Base-by-base conservation (phyloP, 2,113 vertebrate genomes). In the Scophthalmus maximus region DNA sequence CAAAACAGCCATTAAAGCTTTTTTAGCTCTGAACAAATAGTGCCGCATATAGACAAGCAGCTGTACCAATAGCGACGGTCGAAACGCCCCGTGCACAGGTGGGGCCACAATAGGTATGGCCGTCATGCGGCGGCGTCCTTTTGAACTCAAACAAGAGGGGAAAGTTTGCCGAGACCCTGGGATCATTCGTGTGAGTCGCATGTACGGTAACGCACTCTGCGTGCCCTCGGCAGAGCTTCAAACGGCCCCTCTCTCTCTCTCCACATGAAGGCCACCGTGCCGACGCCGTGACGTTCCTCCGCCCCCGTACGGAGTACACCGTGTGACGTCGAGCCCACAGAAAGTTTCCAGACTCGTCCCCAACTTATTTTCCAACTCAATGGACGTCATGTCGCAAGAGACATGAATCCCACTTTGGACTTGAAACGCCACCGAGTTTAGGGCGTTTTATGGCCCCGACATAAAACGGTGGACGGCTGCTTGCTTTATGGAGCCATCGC, bases 51-150 rank as follows among this genome's bases (percentile, higher is more conserved):
- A 87, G 82, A 71, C 80, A 5, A 68, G 86, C 87, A 91, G 89
- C 86, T 91, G 87, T 66, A 30, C 84, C 78, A 79, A 88, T 73
- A 88, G 78, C 50, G 0, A 40, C 0, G 65, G 52, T 7, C 70
- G 75, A 55, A 76, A 85, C 73, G 56, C 77, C 79, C n/a, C 70
- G 26, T 44, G n/a, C 79, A 62, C 89, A 91, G 89, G 89, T 91
- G 89, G 76, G 66, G 68, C 62, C 11, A 79, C 82, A 85, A 88
- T 80, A 83, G 89, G 75, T 86, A 86, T 77, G 78, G 67, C 64
- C 58, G 76, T 70, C 78, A 85, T 79, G 78, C n/a, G 36, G 70
- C 26, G 30, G 72, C 72, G 22, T 60, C 34, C 82, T 60, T 91
- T 72, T 82, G 73, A 88, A 88, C 73, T 76, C 46, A 25, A 38